phyloP scores from a whole-genome alignment of 2,888 invertebrate species.

The Brachylomia viminalis region DNA sequence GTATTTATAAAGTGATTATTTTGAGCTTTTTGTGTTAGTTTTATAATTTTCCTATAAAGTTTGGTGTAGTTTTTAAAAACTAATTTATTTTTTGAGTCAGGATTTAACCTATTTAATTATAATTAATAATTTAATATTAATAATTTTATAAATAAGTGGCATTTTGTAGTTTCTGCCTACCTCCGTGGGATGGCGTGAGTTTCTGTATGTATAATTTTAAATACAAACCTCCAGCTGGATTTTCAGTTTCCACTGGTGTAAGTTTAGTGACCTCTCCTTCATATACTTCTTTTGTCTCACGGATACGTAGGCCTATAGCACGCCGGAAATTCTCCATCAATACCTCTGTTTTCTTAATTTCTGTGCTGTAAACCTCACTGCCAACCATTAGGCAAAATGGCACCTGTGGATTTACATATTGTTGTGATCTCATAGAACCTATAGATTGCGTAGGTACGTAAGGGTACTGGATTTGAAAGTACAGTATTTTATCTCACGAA shows the following conservation, averaged over 20 bases:
- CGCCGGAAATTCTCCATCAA: constrained; percentile 99
- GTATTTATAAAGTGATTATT: no score
- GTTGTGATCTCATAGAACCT: not conserved
- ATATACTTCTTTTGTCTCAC: constrained; percentile 99
- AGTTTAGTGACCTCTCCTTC: constrained; percentile 99
- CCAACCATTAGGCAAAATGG: constrained; percentile 98
- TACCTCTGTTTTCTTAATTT: constrained; percentile 99
- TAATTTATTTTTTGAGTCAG: no score
- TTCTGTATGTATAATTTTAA: not conserved
- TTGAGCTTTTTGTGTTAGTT: no score
- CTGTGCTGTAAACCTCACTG: constrained; percentile 98
- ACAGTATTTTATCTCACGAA: not conserved
- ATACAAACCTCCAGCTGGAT: constrained; percentile 95
- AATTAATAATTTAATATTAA: no score
- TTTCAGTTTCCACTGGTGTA: constrained; percentile 99
- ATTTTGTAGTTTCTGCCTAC: not conserved
- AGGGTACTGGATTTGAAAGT: not conserved
- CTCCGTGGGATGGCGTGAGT: not conserved
- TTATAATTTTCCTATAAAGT: no score
- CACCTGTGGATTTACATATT: constrained; percentile 83
- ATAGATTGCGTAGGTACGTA: no score
- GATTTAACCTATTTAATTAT: no score
- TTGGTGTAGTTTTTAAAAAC: no score
- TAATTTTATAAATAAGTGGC: not conserved
- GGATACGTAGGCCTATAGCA: constrained; percentile 98